phyloP scores from a whole-genome alignment of 2,888 invertebrate species.

The Strigamia maritima region DNA sequence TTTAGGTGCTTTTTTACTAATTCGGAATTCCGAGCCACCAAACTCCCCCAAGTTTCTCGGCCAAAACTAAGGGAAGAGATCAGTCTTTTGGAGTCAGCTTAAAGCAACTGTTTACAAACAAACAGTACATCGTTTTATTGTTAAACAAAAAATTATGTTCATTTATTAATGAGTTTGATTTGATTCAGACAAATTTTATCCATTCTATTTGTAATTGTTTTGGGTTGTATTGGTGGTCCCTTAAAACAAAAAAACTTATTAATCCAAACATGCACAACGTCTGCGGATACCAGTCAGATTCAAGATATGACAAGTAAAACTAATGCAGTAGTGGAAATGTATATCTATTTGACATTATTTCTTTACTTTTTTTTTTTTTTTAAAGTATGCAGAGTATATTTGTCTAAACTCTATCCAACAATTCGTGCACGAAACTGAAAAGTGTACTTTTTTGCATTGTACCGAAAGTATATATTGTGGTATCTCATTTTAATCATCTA shows the following conservation, averaged over 20 bases:
- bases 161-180: not conserved
- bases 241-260: not conserved
- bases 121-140: conserved; percentile 51
- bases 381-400: not conserved
- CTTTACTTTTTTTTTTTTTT: not conserved
- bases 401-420: too few relatives aligned
- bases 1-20: conserved; percentile 1
- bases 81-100: not conserved
- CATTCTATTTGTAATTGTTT: conserved; percentile 48
- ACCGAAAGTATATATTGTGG: too few relatives aligned
- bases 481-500: too few relatives aligned
- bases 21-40: conserved; percentile 51
- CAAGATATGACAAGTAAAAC: conserved; percentile 39
- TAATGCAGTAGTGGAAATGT: not conserved
- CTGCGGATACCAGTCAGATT: not conserved
- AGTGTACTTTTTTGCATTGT: too few relatives aligned
- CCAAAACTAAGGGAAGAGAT: conserved; percentile 41
- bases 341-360: too few relatives aligned
- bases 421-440: too few relatives aligned
- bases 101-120: conserved; percentile 44
- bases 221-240: conserved; percentile 46
- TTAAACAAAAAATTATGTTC: conserved; percentile 43
- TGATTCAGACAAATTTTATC: conserved; percentile 50
- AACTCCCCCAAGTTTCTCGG: conserved; percentile 54
- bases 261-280: conserved; percentile 24